phyloP scores from a whole-genome alignment of 2,888 invertebrate genomes.

The Hypomecis atomaria region DNA sequence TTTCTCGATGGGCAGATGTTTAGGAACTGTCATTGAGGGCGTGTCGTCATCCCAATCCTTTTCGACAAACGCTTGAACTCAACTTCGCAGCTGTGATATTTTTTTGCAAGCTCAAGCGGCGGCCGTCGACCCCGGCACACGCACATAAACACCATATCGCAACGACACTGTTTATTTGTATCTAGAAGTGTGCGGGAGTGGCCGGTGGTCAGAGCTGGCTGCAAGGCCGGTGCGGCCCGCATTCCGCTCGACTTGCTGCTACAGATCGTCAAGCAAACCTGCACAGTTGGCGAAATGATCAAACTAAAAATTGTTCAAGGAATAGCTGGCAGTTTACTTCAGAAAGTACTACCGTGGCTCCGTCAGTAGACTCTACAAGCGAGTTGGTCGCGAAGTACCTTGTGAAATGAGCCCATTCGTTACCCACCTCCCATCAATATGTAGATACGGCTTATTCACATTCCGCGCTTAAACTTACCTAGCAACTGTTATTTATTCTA shows the following conservation, averaged over 20 bases:
- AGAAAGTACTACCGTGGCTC: slow-evolving; percentile 18
- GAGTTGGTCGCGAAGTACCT: slow-evolving; percentile 41
- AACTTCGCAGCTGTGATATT: slow-evolving; percentile 34
- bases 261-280: background rate
- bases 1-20: slow-evolving; percentile 16
- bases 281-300: background rate
- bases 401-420: slow-evolving; percentile 77
- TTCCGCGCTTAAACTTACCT: slow-evolving; percentile 22
- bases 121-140: slow-evolving; percentile 59
- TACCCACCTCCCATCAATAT: slow-evolving; percentile 61
- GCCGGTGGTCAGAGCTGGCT: slow-evolving; percentile 80
- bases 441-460: slow-evolving; percentile 46
- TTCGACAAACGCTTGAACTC: slow-evolving; percentile 25
- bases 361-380: background rate
- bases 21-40: slow-evolving; percentile 6
- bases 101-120: slow-evolving; percentile 47
- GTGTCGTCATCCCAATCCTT: slow-evolving; percentile 16
- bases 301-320: background rate
- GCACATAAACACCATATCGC: slow-evolving; percentile 56
- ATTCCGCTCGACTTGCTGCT: slow-evolving; percentile 72
- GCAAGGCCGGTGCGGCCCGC: slow-evolving; percentile 78
- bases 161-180: slow-evolving; percentile 61
- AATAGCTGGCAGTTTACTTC: slow-evolving; percentile 33
- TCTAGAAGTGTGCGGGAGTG: slow-evolving; percentile 72
- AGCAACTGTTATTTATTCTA: slow-evolving; percentile 18